Evolutionary conservation across 1,140 invertebrate genomes (phyloP).

Genomic region (Drosophila lowei): DNA sequence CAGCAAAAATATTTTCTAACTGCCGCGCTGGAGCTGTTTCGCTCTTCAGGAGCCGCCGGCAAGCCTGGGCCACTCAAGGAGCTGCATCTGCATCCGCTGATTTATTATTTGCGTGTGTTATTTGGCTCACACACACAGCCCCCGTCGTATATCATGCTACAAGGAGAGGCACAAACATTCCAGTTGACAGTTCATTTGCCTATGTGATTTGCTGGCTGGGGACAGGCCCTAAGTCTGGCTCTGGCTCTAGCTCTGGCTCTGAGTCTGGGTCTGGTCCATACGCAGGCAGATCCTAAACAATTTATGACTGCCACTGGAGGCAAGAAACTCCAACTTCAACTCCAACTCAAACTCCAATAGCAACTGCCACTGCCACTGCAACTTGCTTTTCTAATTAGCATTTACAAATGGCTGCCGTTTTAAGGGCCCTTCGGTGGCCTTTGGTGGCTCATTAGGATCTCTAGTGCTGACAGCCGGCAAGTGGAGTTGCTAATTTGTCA

Average conservation of each 20-base stretch:
- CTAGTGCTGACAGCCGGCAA: constrained; percentile 56
- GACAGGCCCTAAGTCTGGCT: no score
- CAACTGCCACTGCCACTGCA: constrained; percentile 19
- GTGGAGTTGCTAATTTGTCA: constrained; percentile 44
- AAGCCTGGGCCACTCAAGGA: constrained; percentile 19
- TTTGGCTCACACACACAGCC: constrained; percentile 68
- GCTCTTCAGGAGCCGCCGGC: constrained; percentile 2
- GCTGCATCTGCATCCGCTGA: constrained; percentile 41
- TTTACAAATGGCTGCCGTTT: constrained; percentile 70
- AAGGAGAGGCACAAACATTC: constrained; percentile 54
- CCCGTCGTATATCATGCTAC: constrained; percentile 62
- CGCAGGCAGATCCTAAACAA: constrained; percentile 35
- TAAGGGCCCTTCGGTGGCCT: constrained; percentile 30
- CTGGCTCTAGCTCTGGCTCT: no score
- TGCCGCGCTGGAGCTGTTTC: constrained; percentile 7
- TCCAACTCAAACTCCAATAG: constrained; percentile 6
- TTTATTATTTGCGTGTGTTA: constrained; percentile 75
- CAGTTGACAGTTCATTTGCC: constrained; percentile 80
- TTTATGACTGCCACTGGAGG: constrained; percentile 57
- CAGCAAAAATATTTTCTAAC: constrained; percentile 71
- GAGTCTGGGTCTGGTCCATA: constrained; percentile 12
- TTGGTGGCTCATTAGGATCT: constrained; percentile 55
- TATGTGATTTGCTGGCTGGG: constrained; percentile 54
- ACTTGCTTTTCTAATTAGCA: constrained; percentile 77
- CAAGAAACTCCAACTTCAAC: constrained; percentile 25